Evolutionary conservation across 2,113 vertebrate genomes (phyloP).

Genomic region (Paramisgurnus dabryanus): DNA sequence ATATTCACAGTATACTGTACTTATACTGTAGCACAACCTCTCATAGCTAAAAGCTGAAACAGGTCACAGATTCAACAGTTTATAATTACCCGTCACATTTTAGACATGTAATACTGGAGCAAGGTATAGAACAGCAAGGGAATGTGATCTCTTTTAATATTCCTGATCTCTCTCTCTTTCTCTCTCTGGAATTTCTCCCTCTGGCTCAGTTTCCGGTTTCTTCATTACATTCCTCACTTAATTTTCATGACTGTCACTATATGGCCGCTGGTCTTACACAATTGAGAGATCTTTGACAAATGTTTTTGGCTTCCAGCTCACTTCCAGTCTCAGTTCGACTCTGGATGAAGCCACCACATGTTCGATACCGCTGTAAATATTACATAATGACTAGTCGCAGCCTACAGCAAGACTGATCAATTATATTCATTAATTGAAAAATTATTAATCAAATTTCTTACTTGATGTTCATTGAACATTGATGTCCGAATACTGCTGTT

Average conservation of each 20-base stretch:
- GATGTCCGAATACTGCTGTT: too few relatives aligned
- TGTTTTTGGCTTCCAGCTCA: too few relatives aligned
- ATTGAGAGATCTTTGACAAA: neutral
- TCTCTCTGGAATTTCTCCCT: neutral
- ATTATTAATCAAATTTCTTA: too few relatives aligned
- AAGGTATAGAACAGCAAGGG: neutral
- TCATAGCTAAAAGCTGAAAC: neutral
- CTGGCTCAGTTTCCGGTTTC: conserved; percentile 16
- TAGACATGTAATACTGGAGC: neutral
- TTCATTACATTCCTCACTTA: conserved; percentile 4
- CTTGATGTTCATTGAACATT: too few relatives aligned
- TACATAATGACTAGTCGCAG: too few relatives aligned
- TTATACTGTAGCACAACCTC: neutral
- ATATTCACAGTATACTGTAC: neutral
- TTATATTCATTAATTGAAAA: too few relatives aligned
- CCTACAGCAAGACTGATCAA: too few relatives aligned
- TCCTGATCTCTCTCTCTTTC: neutral
- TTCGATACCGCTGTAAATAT: too few relatives aligned
- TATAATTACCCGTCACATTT: conserved; percentile 36
- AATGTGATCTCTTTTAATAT: conserved; percentile 8
- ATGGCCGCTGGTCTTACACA: neutral
- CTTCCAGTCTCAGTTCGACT: too few relatives aligned
- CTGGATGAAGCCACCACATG: too few relatives aligned
- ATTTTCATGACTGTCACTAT: neutral
- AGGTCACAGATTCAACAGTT: neutral